These are phyloP conservation scores for Odontocerum albicorne DNA, from an alignment of 2,888 invertebrate genomes.

Conservation along the genomic window DNA sequence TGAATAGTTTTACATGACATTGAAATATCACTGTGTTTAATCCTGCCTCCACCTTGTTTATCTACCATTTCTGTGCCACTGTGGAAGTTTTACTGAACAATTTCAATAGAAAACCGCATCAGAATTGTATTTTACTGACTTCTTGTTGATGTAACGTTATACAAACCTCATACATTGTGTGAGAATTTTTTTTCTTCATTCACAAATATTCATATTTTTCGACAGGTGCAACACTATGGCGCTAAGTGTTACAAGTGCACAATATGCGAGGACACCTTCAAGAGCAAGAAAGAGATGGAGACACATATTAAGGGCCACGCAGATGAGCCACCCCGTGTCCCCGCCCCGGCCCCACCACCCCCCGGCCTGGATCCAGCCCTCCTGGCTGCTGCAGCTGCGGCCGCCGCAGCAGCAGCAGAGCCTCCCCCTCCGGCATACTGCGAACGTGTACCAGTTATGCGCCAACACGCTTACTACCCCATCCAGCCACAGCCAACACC, in stretches of 20 bases:
- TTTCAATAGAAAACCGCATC: too few species aligned
- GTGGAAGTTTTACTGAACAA: too few species aligned
- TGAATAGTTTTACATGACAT: too few species aligned
- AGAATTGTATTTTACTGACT: too few species aligned
- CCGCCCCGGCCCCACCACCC: slow-evolving; percentile 47
- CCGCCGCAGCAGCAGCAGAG: slow-evolving; percentile 47
- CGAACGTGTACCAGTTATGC: slow-evolving; percentile 38
- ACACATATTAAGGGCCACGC: slow-evolving; percentile 82
- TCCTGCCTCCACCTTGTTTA: too few species aligned
- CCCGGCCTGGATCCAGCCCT: slow-evolving; percentile 53
- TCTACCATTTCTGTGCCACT: too few species aligned
- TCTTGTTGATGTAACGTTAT: too few species aligned
- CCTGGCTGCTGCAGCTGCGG: slow-evolving; percentile 58
- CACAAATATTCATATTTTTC: too few species aligned
- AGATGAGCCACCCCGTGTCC: slow-evolving; percentile 45
- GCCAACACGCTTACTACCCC: slow-evolving; percentile 42
- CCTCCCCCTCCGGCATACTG: slow-evolving; percentile 33
- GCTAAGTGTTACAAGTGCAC: slow-evolving; percentile 93
- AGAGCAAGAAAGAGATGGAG: slow-evolving; percentile 89
- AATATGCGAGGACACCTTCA: slow-evolving; percentile 88
- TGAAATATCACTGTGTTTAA: too few species aligned
- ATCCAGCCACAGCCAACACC: slow-evolving; percentile 44
- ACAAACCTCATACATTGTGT: too few species aligned
- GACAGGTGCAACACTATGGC: slow-evolving; percentile 88
- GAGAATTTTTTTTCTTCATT: too few species aligned